Evolutionary conservation across 2,888 invertebrate species (phyloP).

Genomic region (Hyles lineata): DNA sequence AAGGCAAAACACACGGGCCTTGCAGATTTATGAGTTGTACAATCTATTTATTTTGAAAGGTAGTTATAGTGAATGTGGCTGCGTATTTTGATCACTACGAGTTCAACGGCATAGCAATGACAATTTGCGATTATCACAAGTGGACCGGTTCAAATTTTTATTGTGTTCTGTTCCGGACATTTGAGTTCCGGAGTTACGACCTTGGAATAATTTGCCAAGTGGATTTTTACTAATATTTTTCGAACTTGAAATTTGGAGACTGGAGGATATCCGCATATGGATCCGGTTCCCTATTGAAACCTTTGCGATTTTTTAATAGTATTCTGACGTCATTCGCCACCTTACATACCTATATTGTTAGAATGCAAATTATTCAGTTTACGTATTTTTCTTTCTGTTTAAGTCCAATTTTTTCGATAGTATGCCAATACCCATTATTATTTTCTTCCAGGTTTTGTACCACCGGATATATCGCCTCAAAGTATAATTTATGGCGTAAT

Average conservation of each 20-base stretch:
- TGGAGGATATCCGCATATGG: not conserved
- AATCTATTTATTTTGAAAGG: slow-evolving; percentile 7
- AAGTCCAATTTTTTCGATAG: too few species aligned
- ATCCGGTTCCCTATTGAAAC: not conserved
- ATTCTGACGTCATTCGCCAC: not conserved
- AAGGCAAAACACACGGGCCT: not conserved
- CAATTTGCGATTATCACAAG: slow-evolving; percentile 9
- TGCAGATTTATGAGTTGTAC: not conserved
- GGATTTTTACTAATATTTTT: not conserved
- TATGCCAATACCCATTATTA: too few species aligned
- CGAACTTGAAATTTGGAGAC: not conserved
- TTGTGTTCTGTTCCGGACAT: slow-evolving; percentile 4
- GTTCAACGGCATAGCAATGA: slow-evolving; percentile 16
- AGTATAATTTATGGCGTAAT: too few species aligned
- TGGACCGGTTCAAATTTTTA: slow-evolving; percentile 9
- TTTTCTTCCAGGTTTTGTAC: too few species aligned
- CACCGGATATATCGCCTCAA: too few species aligned
- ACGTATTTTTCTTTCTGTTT: too few species aligned
- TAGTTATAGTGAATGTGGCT: not conserved
- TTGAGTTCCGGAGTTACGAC: not conserved
- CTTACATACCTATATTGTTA: too few species aligned
- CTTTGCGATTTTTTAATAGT: not conserved
- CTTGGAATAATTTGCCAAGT: not conserved
- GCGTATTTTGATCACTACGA: not conserved
- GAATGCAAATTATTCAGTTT: too few species aligned